Evolutionary conservation across 2,113 vertebrate species (phyloP), one percentile per base, ranked within the genome.

Genomic region (Hyperopisus bebe): DNA sequence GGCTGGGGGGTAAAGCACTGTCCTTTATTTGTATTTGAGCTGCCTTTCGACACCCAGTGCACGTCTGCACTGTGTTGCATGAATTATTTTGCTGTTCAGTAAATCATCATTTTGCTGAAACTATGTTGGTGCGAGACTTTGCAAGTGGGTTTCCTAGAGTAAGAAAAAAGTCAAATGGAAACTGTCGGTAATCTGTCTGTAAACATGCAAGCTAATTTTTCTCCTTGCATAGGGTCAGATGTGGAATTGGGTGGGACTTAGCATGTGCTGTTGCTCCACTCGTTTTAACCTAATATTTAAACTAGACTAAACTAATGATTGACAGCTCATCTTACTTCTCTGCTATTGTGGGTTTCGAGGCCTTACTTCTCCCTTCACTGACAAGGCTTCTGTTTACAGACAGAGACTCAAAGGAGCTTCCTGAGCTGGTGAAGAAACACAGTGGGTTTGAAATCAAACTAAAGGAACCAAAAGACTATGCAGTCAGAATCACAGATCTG

Each of bases 401-500:
- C 2, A 13, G 11, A 35, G 66, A 74, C 27, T 74, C 55, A 44
- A 44, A 44, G 15, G 1, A 44, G 1, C 77, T 89, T 46, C 82
- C 80, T 47, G 7, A 47, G 17, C 31, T 74, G 5, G 86, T 90
- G 10, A 31, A 90, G 21, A 55, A 13, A 27, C 10, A 80, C 39
- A 53, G 2, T 0, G 48, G 39, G 3, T 2, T 1, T 21, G 39
- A 39, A 55, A 39, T 88, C 11, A 35, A 44, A 1, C 48, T 90
- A 11, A 27, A 55, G 35, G 31, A 1, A 5, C 85, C 84, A 27
- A 17, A 87, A 27, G 89, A 8, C 35, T 46, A 15, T 44, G n/a
- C 7, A 19, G 11, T 90, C 62, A 87, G 89, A 55, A 82, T 88
- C 48, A 44, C 85, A 44, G 86, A 46, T 9, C 66, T 86, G 47